phyloP scores from a whole-genome alignment of 2,888 invertebrate species.

The Scrobipalpa costella region DNA sequence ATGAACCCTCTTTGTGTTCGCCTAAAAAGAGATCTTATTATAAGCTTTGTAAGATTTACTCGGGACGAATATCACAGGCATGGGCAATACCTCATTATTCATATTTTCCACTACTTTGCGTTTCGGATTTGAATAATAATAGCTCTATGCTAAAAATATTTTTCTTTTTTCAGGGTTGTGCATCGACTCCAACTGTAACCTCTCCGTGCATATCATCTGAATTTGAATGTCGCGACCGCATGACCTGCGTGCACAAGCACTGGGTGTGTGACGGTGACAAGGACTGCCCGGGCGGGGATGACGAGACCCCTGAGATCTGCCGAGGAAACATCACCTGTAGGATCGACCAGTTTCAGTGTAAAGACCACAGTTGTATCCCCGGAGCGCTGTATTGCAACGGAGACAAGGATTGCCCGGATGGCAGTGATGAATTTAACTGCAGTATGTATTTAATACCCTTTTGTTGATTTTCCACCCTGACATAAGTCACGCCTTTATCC shows the following conservation, averaged over 20 bases:
- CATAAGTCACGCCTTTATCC: too few relatives aligned
- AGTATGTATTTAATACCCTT: constrained; percentile 73
- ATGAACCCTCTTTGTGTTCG: constrained; percentile 7
- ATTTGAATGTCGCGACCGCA: constrained; percentile 89
- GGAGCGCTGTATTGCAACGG: constrained; percentile 92
- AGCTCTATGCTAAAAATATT: background rate
- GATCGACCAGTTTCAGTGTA: constrained; percentile 93
- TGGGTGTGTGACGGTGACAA: constrained; percentile 93
- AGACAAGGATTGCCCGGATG: constrained; percentile 89
- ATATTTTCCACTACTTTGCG: constrained; percentile 12
- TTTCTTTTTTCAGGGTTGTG: constrained; percentile 80
- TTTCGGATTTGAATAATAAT: constrained; percentile 5
- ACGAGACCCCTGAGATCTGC: constrained; percentile 84
- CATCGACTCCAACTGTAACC: constrained; percentile 70
- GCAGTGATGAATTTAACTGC: constrained; percentile 93
- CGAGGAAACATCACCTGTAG: constrained; percentile 90
- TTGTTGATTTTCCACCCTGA: background rate
- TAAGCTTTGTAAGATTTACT: constrained; percentile 13
- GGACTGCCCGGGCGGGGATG: constrained; percentile 91
- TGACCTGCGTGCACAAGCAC: constrained; percentile 89
- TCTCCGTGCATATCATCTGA: constrained; percentile 87
- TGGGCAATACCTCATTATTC: constrained; percentile 7
- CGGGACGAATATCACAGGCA: constrained; percentile 7
- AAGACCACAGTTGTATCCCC: constrained; percentile 88
- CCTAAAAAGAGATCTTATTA: constrained; percentile 15